A percentile compares a stretch with the other conserved stretches of the same genome.
These are phyloP conservation scores for Ptilorrhoa leucosticta DNA, from an alignment of 2,113 vertebrate species.

Conservation along the genomic window DNA sequence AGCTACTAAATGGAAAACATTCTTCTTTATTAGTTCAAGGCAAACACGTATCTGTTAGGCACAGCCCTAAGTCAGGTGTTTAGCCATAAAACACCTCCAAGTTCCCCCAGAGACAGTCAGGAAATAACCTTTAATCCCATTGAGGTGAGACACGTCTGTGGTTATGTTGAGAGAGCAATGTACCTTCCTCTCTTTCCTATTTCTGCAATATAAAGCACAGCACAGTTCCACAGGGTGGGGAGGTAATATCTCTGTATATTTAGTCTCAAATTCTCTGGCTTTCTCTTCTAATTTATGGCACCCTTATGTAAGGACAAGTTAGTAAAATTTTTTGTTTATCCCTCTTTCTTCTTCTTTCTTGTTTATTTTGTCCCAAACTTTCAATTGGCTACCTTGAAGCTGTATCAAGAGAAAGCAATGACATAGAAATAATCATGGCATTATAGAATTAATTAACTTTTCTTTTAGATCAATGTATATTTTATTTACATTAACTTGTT, in stretches of 20 bases:
- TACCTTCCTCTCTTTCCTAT: neutral
- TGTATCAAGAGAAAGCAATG: neutral
- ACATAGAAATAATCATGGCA: neutral
- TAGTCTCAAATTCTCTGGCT: neutral
- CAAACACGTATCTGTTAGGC: neutral
- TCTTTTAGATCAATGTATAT: neutral
- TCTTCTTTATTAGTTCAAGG: neutral
- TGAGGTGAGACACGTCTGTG: neutral
- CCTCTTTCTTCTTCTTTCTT: neutral
- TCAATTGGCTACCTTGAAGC: neutral
- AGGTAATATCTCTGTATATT: neutral
- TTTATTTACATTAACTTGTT: neutral
- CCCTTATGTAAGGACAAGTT: neutral
- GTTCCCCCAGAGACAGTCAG: neutral
- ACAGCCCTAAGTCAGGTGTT: neutral
- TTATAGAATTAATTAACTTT: neutral
- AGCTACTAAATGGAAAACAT: slow-evolving; percentile 14
- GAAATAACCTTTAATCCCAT: neutral
- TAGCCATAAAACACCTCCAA: neutral
- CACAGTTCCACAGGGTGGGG: neutral
- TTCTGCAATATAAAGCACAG: neutral
- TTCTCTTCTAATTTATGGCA: neutral
- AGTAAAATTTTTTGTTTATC: neutral
- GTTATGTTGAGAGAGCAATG: neutral
- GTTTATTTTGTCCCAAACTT: neutral